Conservation (phyloP, 2,888 invertebrate species). For the Leucozona laternaria region DNA sequence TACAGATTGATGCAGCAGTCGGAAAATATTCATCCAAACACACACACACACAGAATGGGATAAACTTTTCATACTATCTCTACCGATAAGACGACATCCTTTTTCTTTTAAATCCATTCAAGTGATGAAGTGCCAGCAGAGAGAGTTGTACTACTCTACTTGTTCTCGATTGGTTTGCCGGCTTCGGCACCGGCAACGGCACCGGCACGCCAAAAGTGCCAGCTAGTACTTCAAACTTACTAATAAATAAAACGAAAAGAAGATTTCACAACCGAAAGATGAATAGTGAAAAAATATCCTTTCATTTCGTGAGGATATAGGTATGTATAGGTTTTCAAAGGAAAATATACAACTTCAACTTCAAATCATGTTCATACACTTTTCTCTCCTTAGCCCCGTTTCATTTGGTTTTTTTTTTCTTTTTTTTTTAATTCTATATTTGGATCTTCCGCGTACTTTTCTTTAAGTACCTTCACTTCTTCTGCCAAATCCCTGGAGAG, state of each 20-base stretch:
- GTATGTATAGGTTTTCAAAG: constrained; percentile 21
- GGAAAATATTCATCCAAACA: constrained; percentile 32
- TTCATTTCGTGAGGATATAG: constrained; percentile 40
- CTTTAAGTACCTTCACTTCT: constrained; percentile 26
- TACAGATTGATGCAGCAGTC: constrained; percentile 63
- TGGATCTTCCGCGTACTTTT: constrained; percentile 16
- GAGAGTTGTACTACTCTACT: neutral
- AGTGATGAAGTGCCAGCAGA: constrained; percentile 36
- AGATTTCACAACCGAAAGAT: constrained; percentile 28
- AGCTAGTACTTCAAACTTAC: constrained; percentile 57
- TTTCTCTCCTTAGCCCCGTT: neutral
- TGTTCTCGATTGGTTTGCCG: constrained; percentile 40
- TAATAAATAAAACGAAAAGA: constrained; percentile 42
- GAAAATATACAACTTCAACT: constrained; percentile 42
- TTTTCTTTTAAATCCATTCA: constrained; percentile 50
- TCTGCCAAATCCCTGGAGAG: neutral
- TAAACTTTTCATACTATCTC: constrained; percentile 27
- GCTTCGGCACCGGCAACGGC: constrained; percentile 14
- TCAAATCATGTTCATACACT: constrained; percentile 62
- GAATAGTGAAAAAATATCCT: constrained; percentile 47
- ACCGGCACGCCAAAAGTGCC: constrained; percentile 41
- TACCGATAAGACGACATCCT: constrained; percentile 61
- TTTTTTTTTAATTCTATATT: constrained; percentile 20
- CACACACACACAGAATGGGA: neutral
- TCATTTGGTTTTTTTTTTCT: constrained; percentile 4